Base-by-base conservation (phyloP, 2,888 invertebrate genomes). In the Gastrophysa polygoni region DNA sequence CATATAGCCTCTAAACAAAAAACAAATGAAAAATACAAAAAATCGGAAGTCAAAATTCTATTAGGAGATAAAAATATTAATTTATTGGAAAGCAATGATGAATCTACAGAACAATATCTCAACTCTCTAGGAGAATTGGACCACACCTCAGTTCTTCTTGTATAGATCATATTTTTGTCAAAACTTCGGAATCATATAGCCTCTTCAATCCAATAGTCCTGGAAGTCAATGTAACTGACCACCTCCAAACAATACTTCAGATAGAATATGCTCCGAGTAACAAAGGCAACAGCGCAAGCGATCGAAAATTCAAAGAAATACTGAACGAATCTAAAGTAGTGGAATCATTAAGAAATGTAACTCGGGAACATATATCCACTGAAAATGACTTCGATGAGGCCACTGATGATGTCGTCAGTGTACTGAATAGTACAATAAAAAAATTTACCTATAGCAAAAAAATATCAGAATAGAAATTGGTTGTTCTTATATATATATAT, bases 211-310 rank as follows among this genome's bases (percentile, higher is more conserved):
- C 48, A 20, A 24, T 48, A 21, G 48, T 48, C 48, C 48, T 48
- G 48, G 48, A 48, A 48, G 24, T 48, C n/a, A 48, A 48, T 48
- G 48, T 48, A 24, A 48, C 48, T 38, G 48, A 48, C 48, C 48
- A 48, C 21, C 21, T 48, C n/a, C 48, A 20, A 10, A 48, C 24
- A 21, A 20, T 48, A 21, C 48, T 48, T 48, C 48, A 48, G 24
- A 48, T 48, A 24, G 24, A 48, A 21, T 48, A 24, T 24, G 4
- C 24, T 24, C 24, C 24, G 24, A 24, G 24, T 24, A 7, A 24
- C 3, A 24, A 24, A 24, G 24, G 24, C 24, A 24, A 24, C 24
- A 24, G 24, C 24, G 24, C 24, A 24, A 24, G 24, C 24, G 24
- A 24, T 7, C 24, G 24, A 24, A 24, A 24, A 24, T 24, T 24